Conservation (phyloP, 2,888 invertebrate species). For the Himalopsyche kuldschensis region DNA sequence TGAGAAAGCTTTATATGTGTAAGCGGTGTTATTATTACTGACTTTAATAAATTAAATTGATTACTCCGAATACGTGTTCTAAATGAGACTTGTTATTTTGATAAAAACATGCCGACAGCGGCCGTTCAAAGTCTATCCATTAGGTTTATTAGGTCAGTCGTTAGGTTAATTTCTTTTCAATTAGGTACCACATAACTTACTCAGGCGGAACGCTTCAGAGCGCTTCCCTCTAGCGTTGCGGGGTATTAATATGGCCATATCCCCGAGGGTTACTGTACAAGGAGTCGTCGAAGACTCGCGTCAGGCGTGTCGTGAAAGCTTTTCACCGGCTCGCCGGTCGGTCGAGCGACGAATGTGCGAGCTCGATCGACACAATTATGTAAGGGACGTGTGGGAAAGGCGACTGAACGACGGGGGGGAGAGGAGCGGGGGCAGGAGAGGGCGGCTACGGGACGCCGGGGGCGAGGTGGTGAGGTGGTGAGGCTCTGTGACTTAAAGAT, state of each 20-base stretch:
- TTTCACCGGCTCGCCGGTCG: not conserved
- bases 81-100: not conserved
- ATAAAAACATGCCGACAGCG: not conserved
- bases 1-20: not conserved
- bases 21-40: not conserved
- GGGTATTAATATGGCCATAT: not conserved
- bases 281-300: not conserved
- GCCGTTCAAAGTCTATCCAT: not conserved
- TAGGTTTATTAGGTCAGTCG: not conserved
- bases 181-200: not conserved
- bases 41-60: not conserved
- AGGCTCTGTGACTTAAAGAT: conserved; percentile 35
- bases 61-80: not conserved
- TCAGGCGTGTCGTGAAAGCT: not conserved
- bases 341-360: not conserved
- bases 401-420: not conserved
- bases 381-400: not conserved
- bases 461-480: conserved; percentile 14
- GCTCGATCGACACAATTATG: not conserved
- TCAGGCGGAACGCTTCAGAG: not conserved
- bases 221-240: not conserved
- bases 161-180: not conserved
- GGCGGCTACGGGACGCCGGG: conserved; percentile 35
- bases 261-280: not conserved
- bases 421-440: conserved; percentile 1